Percentiles rank a stretch among this genome's conserved stretches.
Evolutionary conservation across 2,797 vertebrate species (phyloP).

Genomic region (Sparus aurata): DNA sequence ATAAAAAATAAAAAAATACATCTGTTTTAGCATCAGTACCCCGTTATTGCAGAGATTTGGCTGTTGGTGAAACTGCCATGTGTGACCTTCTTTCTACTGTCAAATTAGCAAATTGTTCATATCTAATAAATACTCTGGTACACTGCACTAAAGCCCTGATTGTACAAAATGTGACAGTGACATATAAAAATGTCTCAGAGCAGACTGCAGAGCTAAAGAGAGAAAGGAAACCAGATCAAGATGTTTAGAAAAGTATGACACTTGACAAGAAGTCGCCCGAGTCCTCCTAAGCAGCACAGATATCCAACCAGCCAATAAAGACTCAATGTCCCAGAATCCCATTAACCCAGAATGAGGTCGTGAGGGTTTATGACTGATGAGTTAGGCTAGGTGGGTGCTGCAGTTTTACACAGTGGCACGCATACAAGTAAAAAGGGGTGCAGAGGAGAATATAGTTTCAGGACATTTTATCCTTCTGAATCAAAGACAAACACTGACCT

Average conservation of each 20-base stretch:
- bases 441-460: background rate
- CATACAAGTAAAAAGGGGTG: background rate
- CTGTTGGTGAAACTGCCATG: background rate
- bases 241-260: slow-evolving; percentile 33
- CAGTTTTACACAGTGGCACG: slow-evolving; percentile 1
- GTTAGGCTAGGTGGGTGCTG: slow-evolving; percentile 10
- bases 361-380: slow-evolving; percentile 39
- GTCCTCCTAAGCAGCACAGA: slow-evolving; percentile 23
- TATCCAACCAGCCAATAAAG: slow-evolving; percentile 57
- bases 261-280: slow-evolving; percentile 16
- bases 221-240: slow-evolving; percentile 51
- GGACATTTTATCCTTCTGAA: background rate
- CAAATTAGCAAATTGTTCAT: background rate
- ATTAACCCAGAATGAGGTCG: slow-evolving; percentile 58
- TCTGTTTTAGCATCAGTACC: background rate
- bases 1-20: no score
- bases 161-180: background rate
- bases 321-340: slow-evolving; percentile 61
- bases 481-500: background rate
- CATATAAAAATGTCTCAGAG: background rate
- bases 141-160: background rate
- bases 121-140: background rate
- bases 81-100: background rate
- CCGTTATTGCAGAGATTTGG: background rate
- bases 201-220: slow-evolving; percentile 38